Conservation (phyloP, 2,113 vertebrate genomes). For the Stictonetta naevosa region DNA sequence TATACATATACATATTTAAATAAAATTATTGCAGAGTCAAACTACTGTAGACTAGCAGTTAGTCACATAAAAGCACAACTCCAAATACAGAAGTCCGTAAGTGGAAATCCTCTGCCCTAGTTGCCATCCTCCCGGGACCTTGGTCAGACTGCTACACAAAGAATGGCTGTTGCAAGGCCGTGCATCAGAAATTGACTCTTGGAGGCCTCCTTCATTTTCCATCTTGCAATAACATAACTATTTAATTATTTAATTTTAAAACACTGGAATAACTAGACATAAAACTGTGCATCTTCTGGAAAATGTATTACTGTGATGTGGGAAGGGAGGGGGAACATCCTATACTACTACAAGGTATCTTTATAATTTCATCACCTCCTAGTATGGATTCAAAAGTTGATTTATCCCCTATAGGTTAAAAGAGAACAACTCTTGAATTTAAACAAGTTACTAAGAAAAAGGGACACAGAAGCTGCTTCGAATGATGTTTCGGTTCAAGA, state of each 20-base stretch:
- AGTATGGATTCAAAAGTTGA: neutral
- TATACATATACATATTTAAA: too few relatives aligned
- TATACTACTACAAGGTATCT: neutral
- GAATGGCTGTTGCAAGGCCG: neutral
- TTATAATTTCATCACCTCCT: neutral
- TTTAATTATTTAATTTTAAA: neutral
- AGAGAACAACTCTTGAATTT: neutral
- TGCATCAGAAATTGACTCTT: neutral
- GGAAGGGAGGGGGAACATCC: neutral
- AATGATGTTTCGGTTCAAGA: neutral
- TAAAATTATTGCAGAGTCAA: neutral
- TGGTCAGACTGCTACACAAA: neutral
- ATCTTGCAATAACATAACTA: neutral
- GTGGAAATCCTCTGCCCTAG: neutral
- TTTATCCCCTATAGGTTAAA: neutral
- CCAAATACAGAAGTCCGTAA: neutral
- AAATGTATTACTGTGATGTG: neutral
- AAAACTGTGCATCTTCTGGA: neutral
- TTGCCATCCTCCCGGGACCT: neutral
- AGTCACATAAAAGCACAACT: neutral
- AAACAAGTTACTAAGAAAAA: neutral
- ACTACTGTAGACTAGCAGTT: neutral
- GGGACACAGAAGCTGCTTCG: neutral
- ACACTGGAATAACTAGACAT: neutral
- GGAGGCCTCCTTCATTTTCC: neutral